phyloP scores from a whole-genome alignment of 2,113 vertebrate genomes.

The Malurus melanocephalus region DNA sequence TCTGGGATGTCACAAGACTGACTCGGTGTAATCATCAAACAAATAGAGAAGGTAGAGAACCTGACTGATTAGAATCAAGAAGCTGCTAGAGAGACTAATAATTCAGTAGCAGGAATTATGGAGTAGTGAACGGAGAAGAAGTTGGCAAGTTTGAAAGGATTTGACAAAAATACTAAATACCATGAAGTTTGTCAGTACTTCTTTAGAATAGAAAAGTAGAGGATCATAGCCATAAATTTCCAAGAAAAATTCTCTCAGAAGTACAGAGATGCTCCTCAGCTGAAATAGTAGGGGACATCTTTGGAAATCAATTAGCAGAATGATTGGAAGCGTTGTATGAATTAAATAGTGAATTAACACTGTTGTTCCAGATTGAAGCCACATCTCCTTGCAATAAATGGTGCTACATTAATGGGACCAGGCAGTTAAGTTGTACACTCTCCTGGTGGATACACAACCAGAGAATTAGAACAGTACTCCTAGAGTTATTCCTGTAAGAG shows the following conservation, averaged over 20 bases:
- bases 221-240: not conserved
- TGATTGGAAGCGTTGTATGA: not conserved
- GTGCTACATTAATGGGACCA: not conserved
- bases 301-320: not conserved
- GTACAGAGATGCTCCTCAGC: not conserved
- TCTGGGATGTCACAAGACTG: not conserved
- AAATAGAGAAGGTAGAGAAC: not conserved
- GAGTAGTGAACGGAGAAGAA: not conserved
- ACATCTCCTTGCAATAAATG: not conserved
- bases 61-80: not conserved
- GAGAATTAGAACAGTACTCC: not conserved
- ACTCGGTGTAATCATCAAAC: not conserved
- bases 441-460: not conserved
- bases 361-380: not conserved
- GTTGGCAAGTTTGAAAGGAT: not conserved
- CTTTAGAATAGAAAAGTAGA: not conserved
- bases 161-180: not conserved
- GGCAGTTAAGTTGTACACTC: not conserved
- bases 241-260: not conserved
- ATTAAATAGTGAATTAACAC: not conserved
- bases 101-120: not conserved
- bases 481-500: not conserved
- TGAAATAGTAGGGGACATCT: not conserved
- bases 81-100: not conserved
- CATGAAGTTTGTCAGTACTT: not conserved